phyloP scores from a whole-genome alignment of 1,140 invertebrate genomes.

The Antheraea pernyi region DNA sequence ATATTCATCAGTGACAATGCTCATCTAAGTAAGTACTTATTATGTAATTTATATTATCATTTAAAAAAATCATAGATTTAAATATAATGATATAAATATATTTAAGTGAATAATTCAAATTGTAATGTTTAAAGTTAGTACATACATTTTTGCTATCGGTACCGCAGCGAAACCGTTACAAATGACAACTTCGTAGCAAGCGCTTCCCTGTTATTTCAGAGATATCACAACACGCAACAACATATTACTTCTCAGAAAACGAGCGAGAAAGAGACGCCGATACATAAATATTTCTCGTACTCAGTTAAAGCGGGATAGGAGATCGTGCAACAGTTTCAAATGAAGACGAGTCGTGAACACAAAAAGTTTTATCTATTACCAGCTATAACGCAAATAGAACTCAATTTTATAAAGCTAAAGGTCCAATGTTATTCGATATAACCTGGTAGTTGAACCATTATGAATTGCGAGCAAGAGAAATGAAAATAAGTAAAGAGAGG shows the following conservation, averaged over 20 bases:
- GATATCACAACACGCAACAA: constrained; percentile 79
- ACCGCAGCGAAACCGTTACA: constrained; percentile 69
- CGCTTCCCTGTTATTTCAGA: constrained; percentile 78
- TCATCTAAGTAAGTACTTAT: too few species aligned
- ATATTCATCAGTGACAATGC: too few species aligned
- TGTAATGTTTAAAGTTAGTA: too few species aligned
- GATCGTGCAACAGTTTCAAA: constrained; percentile 67
- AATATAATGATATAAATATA: too few species aligned
- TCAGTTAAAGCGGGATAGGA: constrained; percentile 49
- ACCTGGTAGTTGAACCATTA: constrained; percentile 1
- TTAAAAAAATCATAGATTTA: too few species aligned
- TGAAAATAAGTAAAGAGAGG: constrained; percentile 59
- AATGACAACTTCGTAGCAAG: constrained; percentile 78
- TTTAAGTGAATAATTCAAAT: too few species aligned
- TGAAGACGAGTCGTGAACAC: neutral
- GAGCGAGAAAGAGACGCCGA: constrained; percentile 53
- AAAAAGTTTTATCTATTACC: neutral
- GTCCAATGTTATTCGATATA: neutral
- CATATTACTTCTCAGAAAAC: constrained; percentile 75
- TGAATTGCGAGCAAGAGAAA: constrained; percentile 39
- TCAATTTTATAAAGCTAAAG: neutral
- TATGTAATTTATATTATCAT: too few species aligned
- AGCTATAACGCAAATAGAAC: neutral
- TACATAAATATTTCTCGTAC: constrained; percentile 57
- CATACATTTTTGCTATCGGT: constrained; percentile 37